Base-by-base conservation (phyloP, 2,113 vertebrate species). In the Platycercus adscitus region DNA sequence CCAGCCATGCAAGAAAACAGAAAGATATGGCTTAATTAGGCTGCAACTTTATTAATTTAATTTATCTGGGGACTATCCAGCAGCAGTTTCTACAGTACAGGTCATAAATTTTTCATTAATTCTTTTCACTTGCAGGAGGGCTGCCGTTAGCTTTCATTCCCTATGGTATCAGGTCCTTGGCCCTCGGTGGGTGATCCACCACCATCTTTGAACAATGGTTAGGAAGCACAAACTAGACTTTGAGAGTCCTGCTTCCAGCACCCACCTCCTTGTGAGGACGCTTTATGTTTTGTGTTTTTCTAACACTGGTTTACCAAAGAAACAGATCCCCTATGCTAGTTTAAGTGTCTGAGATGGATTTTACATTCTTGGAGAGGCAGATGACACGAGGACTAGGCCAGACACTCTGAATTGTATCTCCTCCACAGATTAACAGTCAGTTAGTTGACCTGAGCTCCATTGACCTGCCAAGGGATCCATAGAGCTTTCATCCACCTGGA, bases 51-150 rank as follows among this genome's bases (percentile, higher is more conserved):
- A 91, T 95, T 95, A 96, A 96, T 93, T 96, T 96, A 92, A 95
- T 95, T 94, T 91, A 88, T 96, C 92, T 93, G 76, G 89, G 94
- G 93, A 96, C 84, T 75, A 95, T 96, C 89, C 91, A 95, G 77
- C 81, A 93, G 86, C 61, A 93, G 70, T 91, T 96, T 92, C 80
- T 81, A 50, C 72, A 81, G 50, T 92, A 89, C 35, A 95, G 89
- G 80, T 93, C 86, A 95, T 95, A 95, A 92, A 92, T 94, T 94
- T 88, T 97, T 95, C 86, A 93, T 96, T 95, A 93, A 89, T 91
- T 91, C 92, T 97, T 96, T 97, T 92, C 60, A n/a, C 43, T 88
- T 70, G 17, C 56, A 86, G n/a, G 44, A 93, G 49, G 31, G 68
- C 28, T 90, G 71, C 68, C 79, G 70, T 76, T 75, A 86, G 56